Conservation (phyloP, 1,140 invertebrate species). For the Platyscapa corneri region DNA sequence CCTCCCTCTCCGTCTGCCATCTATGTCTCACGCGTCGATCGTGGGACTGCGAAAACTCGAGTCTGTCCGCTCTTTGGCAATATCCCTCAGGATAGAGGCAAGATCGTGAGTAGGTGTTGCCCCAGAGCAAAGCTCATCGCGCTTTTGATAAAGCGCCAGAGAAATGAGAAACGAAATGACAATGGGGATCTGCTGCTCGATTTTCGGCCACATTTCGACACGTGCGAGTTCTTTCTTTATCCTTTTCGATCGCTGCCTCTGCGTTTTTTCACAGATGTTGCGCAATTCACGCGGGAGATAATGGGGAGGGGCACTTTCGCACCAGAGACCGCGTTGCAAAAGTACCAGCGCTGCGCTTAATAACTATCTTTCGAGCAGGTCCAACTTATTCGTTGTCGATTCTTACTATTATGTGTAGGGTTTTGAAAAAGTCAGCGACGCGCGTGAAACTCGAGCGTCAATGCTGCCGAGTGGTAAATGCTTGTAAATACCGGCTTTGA, state of each 20-base stretch:
- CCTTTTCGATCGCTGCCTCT: background rate
- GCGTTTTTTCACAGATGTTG: background rate
- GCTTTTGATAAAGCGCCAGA: background rate
- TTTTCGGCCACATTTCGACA: background rate
- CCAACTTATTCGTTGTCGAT: no score
- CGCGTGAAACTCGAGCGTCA: background rate
- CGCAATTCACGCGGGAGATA: background rate
- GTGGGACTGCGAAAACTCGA: conserved; percentile 54
- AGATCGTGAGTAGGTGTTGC: conserved; percentile 66
- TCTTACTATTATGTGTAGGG: background rate
- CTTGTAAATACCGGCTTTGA: background rate
- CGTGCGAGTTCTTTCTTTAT: background rate
- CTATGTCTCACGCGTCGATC: conserved; percentile 52
- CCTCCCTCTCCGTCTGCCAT: background rate
- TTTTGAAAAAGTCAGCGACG: background rate
- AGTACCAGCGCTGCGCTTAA: background rate
- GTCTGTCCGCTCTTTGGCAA: conserved; percentile 56
- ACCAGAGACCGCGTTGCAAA: background rate
- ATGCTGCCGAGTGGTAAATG: background rate
- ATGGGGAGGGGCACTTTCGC: background rate
- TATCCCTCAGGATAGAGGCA: conserved; percentile 46
- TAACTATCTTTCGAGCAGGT: background rate
- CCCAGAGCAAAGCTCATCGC: conserved; percentile 28
- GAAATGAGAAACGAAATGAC: background rate
- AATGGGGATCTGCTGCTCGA: background rate